Percentiles rank a stretch among this genome's conserved stretches.
Evolutionary conservation across 92 coral and sea anemone genomes (phyloP).

Genomic region (Paragorgia papillata): DNA sequence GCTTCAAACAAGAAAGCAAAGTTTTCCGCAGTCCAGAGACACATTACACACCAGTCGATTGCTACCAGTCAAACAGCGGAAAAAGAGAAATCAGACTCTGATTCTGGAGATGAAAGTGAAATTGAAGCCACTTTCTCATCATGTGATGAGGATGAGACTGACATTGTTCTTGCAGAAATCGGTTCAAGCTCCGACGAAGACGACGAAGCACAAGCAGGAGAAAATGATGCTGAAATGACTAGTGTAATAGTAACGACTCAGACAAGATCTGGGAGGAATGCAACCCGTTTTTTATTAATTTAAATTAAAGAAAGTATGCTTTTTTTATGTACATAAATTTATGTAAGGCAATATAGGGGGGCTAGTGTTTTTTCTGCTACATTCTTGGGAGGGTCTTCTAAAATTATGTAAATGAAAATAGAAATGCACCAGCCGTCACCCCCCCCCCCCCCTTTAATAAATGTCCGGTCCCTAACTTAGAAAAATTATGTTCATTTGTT

Average conservation of each 20-base stretch:
- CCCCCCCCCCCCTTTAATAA: constrained; percentile 33
- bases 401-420: too few relatives aligned
- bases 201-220: constrained; percentile 31
- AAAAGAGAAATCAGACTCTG: constrained; percentile 44
- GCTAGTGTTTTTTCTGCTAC: too few relatives aligned
- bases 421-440: constrained; percentile 39
- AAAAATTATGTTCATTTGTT: too few relatives aligned
- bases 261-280: constrained; percentile 47
- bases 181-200: constrained; percentile 53
- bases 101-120: constrained; percentile 41
- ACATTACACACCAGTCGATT: constrained; percentile 55
- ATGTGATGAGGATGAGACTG: constrained; percentile 47
- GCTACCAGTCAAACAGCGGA: constrained; percentile 47
- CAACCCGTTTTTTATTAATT: constrained; percentile 43
- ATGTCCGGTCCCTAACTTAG: constrained; percentile 16
- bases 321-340: too few relatives aligned
- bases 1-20: constrained; percentile 58
- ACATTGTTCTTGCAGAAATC: constrained; percentile 29
- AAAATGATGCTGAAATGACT: constrained; percentile 34
- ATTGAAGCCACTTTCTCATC: constrained; percentile 25
- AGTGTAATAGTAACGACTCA: constrained; percentile 18
- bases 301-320: too few relatives aligned
- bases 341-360: too few relatives aligned
- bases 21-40: constrained; percentile 55
- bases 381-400: too few relatives aligned